Evolutionary conservation across 2,113 vertebrate species (phyloP), one percentile per base, ranked within the genome.

Genomic region (Mirounga angustirostris): DNA sequence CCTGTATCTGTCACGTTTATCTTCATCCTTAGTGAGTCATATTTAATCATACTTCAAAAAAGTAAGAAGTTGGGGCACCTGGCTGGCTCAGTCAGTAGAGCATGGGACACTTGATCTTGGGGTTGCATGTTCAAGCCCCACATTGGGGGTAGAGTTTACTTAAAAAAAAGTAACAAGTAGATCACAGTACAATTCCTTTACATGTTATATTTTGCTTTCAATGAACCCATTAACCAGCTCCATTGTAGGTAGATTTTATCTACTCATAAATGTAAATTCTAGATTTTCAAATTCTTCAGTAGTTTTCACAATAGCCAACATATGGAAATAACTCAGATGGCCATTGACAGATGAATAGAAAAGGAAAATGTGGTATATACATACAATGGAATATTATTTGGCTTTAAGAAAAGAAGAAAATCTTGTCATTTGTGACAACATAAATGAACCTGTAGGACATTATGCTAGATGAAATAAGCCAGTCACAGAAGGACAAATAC

Each of bases 181-280:
- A 97, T 76, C 26, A 93, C 24, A 74, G 26, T 76, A 43, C 8
- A 85, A 4, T 65, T 85, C 19, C 59, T 94, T 93, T 87, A 40
- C 63, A 46, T 80, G 33, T 58, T 84, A 54, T 94, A 28, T 91
- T 94, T 96, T 92, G 63, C 50, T 95, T 97, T 85, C 89, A 78
- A 74, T 88, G 33, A 97, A 65, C 65, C 40, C 16, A 26, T 69
- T 96, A 91, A 82, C 65, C 50, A 79, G 10, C 50, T 97, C 83
- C 54, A 95, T 82, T 96, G 81, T 84, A 92, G 19, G 28, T 54
- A 85, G 58, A 85, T 82, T 81, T 11, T 89, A 74, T 91, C 63
- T 81, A 59, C 67, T 95, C 73, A 86, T n/a, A 85, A 86, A 91
- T 50, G 10, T 93, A 91, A 91, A 94, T 96, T 93, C 65, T 43